phyloP scores from a whole-genome alignment of 2,113 vertebrate genomes.

The Ctenomys sociabilis region DNA sequence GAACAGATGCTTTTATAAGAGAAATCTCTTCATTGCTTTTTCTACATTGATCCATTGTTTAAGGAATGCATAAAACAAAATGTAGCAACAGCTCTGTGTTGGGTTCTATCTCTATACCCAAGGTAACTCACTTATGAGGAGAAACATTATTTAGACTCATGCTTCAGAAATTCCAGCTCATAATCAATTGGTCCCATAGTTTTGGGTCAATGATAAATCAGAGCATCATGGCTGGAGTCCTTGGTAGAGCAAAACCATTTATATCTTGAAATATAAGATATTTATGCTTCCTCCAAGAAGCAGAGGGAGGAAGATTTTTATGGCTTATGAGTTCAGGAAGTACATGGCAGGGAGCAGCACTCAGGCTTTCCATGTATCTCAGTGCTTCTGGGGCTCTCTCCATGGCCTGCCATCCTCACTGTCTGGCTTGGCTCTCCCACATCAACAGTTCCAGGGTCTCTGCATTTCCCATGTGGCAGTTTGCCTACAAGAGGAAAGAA shows the following conservation, averaged over 20 bases:
- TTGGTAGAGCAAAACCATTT: background rate
- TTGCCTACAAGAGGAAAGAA: background rate
- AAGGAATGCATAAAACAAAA: slow-evolving; percentile 10
- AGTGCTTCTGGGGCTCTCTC: background rate
- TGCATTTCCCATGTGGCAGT: background rate
- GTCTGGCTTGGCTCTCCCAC: background rate
- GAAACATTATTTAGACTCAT: background rate
- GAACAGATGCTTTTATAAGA: background rate
- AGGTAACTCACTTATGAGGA: background rate
- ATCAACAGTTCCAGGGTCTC: background rate
- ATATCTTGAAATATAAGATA: too few species aligned
- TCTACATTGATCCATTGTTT: background rate
- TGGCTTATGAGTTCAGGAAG: background rate
- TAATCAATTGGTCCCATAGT: background rate
- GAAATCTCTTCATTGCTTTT: background rate
- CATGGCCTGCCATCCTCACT: background rate
- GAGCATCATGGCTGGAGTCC: background rate
- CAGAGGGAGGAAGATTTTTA: background rate
- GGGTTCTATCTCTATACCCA: background rate
- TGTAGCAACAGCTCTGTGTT: background rate
- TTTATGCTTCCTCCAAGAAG: too few species aligned
- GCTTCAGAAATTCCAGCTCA: background rate
- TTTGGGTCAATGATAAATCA: background rate
- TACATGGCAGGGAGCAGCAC: background rate
- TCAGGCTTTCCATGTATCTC: background rate